Base-by-base conservation (phyloP, 2,888 invertebrate genomes). In the Melolontha melolontha region DNA sequence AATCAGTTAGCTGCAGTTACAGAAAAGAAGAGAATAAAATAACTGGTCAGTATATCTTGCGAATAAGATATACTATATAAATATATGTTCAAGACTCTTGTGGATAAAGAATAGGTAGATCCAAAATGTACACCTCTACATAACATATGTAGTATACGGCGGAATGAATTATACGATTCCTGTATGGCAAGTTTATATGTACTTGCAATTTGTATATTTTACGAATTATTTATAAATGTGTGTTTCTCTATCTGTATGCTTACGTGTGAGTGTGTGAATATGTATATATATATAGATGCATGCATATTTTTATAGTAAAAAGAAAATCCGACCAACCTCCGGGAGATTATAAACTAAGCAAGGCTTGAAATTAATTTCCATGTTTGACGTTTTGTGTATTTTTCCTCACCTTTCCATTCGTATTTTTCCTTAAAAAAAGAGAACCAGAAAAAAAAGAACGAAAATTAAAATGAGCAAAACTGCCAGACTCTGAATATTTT, bases 281-380 rank as follows among this genome's bases (percentile, higher is more conserved):
- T 14, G 22, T 22, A 4, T 22, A 22, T 22, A 4, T 22, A 22
- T 22, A 22, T 22, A 22, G 22, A 22, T 1, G 22, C 22, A 52
- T 22, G 7, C 6, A 17, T 42, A 42, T 57, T 57, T 57, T n/a
- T 42, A 57, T 41, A 54, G 39, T 54, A 54, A 54, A 54, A 54
- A 14, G 40, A 54, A 59, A 59, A 47, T 47, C 47, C 27, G 29
- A 34, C 34, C 34, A 34, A 34, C 34, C 34, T 34, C 44, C 44
- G 14, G 41, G 47, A 55, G 66, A 66, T 66, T 66, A 66, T 66
- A 66, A 66, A 66, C 66, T 57, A 66, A 66, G 49, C 57, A 11
- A 34, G 57, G 34, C 57, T 40, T 44, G 44, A 57, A 57, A 66
- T 66, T 66, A 66, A 66, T 66, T 66, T 55, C 49, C 57, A 57